Base-by-base conservation (phyloP, 92 coral and sea anemone genomes). In the Phenganax subtilis region DNA sequence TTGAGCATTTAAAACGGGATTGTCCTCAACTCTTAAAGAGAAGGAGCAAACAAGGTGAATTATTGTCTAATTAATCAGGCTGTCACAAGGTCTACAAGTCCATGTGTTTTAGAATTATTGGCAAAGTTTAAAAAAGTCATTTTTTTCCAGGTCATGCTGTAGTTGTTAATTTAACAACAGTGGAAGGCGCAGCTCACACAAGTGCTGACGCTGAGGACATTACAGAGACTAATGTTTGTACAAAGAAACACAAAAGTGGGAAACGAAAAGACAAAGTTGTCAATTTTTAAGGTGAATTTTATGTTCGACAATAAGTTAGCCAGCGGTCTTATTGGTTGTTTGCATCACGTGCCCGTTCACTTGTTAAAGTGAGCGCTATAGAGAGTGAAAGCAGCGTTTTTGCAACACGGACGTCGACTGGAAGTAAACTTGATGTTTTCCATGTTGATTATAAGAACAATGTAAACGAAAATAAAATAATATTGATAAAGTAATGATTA, bases 1-100 rank as follows among this genome's bases (percentile, higher is more conserved):
- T 93, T 64, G 97, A 90, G 63, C 98, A 93, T 83, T 91, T 91
- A 37, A 90, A 88, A 77, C 88, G 92, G 56, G 94, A 93, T 77
- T 93, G 98, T 80, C 98, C 98, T 59, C 88, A 92, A 64, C 62
- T 79, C 16, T 54, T 44, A 60, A 62, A 11, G 62, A 79, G 65
- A 25, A 64, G n/a, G 29, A 47, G 3, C 29, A 79, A 63, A 10
- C 51, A 73, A 79, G 83, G 83, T 79, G 55, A 77, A 60, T 10
- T 20, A 16, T 51, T 37, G 54, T 57, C 17, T 7, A 31, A n/a
- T 9, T 10, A 47, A 17, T 10, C 0, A 9, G 71, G 71, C 15
- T 65, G 27, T 17, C 65, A 1, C 47, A 61, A 61, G 25, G 12
- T 61, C 8, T 61, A 14, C 14, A 12, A 61, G 67, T 61, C n/a